Percentiles rank a stretch among this genome's conserved stretches.
phyloP scores from a whole-genome alignment of 2,113 vertebrate species.

The Myanophis thanlyinensis region DNA sequence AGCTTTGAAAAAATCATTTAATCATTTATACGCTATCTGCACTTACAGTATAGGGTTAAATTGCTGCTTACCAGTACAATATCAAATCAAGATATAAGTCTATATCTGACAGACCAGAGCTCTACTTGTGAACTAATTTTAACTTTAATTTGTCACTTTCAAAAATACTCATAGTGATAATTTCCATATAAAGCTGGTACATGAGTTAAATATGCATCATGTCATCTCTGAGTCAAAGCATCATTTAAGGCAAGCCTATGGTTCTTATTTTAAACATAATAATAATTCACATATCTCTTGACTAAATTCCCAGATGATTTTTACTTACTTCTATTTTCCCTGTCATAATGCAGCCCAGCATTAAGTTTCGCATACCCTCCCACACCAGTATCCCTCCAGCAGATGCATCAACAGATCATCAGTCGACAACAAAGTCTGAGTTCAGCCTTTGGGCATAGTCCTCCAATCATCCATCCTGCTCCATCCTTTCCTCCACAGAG shows the following conservation, averaged over 20 bases:
- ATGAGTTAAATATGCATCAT: neutral
- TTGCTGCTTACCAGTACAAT: neutral
- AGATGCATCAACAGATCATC: slow-evolving; percentile 95
- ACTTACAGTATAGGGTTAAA: neutral
- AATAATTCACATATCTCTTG: neutral
- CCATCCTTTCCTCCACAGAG: slow-evolving; percentile 93
- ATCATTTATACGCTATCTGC: neutral
- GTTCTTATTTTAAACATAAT: neutral
- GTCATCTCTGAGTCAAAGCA: neutral
- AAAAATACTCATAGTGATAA: neutral
- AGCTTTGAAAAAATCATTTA: neutral
- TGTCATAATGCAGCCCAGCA: slow-evolving; percentile 80
- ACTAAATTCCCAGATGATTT: neutral
- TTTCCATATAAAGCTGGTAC: neutral
- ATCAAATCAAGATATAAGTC: neutral
- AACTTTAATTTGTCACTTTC: neutral
- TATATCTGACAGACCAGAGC: neutral
- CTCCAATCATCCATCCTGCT: slow-evolving; percentile 93
- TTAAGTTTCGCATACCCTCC: slow-evolving; percentile 95
- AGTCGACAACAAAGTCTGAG: slow-evolving; percentile 89
- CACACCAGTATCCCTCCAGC: slow-evolving; percentile 89
- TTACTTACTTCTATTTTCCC: slow-evolving; percentile 14
- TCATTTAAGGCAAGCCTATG: neutral
- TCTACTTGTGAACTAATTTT: neutral
- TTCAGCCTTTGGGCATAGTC: slow-evolving; percentile 96